These are phyloP conservation scores for Polydrusus cervinus DNA, from an alignment of 2,888 invertebrate species.

Conservation along the genomic window DNA sequence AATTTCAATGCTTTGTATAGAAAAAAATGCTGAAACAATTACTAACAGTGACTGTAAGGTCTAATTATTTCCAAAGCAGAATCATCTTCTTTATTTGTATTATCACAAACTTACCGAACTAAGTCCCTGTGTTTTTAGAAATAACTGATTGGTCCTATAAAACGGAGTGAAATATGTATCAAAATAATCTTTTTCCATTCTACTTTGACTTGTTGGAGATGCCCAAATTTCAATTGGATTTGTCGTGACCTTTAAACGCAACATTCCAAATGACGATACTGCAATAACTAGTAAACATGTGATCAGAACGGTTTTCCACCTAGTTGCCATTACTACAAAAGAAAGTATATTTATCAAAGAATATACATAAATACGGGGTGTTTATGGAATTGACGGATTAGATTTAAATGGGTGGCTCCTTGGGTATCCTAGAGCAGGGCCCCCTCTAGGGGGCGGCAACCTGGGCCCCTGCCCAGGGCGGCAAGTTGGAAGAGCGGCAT, in stretches of 20 bases:
- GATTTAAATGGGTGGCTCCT: too few relatives aligned
- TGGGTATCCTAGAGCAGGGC: too few relatives aligned
- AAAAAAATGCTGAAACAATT: too few relatives aligned
- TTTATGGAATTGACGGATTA: too few relatives aligned
- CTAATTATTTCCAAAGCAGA: too few relatives aligned
- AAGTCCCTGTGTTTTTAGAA: constrained; percentile 79
- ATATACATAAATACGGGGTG: too few relatives aligned
- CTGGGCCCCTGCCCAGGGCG: too few relatives aligned
- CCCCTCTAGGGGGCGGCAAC: too few relatives aligned
- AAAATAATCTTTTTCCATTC: constrained; percentile 90
- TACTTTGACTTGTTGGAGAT: constrained; percentile 83
- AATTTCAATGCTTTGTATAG: too few relatives aligned
- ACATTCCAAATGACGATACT: constrained; percentile 80
- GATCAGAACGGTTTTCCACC: constrained; percentile 79
- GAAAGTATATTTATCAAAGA: neutral
- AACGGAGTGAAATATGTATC: constrained; percentile 92
- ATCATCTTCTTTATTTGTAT: too few relatives aligned
- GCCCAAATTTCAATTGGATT: constrained; percentile 97
- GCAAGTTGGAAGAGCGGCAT: too few relatives aligned
- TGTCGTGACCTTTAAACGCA: constrained; percentile 82
- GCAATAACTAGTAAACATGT: constrained; percentile 77
- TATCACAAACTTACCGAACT: constrained; percentile 70
- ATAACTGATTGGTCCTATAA: constrained; percentile 92
- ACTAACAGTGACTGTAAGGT: too few relatives aligned
- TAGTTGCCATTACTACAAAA: constrained; percentile 77